Percentiles rank a stretch among this genome's conserved stretches.
phyloP scores from a whole-genome alignment of 2,888 invertebrate genomes.

The Acanthoscelides obtectus region DNA sequence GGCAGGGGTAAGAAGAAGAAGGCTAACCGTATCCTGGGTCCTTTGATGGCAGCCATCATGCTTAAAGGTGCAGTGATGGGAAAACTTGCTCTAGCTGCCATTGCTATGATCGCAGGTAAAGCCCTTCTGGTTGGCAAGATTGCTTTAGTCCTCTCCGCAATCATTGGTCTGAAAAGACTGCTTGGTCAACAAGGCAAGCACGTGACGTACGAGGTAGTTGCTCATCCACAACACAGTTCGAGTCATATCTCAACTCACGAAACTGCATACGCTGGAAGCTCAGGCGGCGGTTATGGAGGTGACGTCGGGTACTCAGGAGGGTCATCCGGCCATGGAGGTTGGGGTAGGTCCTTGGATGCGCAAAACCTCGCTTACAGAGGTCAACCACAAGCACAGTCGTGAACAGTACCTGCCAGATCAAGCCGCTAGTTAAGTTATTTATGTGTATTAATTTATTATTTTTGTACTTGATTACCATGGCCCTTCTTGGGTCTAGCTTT shows the following conservation, averaged over 20 bases:
- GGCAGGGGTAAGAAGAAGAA: constrained; percentile 77
- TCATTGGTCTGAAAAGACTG: constrained; percentile 80
- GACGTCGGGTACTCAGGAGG: constrained; percentile 52
- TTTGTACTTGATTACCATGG: neutral
- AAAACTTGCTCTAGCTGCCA: constrained; percentile 74
- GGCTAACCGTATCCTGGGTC: constrained; percentile 72
- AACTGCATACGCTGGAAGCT: constrained; percentile 48
- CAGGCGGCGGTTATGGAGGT: constrained; percentile 51
- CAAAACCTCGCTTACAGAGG: constrained; percentile 77
- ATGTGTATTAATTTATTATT: constrained; percentile 1
- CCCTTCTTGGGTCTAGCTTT: neutral
- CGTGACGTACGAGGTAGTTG: constrained; percentile 83
- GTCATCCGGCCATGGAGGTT: constrained; percentile 62
- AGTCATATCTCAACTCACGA: constrained; percentile 69
- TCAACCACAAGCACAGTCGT: constrained; percentile 51
- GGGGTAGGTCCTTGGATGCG: constrained; percentile 73
- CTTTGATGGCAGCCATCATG: constrained; percentile 68
- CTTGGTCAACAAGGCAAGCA: constrained; percentile 72
- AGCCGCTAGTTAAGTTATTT: constrained; percentile 2
- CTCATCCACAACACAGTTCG: constrained; percentile 75
- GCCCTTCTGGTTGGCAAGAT: constrained; percentile 80
- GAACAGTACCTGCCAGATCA: constrained; percentile 43
- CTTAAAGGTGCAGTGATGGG: constrained; percentile 75
- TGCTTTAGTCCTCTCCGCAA: constrained; percentile 75
- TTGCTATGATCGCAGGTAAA: constrained; percentile 81